Conservation (phyloP, 2,113 vertebrate species). For the Grallaria varia region DNA sequence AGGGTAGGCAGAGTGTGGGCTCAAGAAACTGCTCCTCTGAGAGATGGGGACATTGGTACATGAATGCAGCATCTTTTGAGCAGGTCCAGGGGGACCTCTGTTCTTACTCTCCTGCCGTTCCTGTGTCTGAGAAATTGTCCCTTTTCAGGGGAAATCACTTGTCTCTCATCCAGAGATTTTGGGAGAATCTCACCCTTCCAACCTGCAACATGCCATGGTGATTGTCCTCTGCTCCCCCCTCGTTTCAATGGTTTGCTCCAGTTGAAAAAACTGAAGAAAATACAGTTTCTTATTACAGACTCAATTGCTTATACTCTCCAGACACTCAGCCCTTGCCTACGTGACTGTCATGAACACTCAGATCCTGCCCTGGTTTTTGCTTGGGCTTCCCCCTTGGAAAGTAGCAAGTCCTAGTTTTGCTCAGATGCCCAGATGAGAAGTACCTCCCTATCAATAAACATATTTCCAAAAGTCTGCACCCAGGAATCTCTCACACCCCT, state of each 20-base stretch:
- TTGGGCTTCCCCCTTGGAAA: not conserved
- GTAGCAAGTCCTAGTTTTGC: not conserved
- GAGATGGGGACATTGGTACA: not conserved
- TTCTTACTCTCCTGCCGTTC: not conserved
- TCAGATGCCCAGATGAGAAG: not conserved
- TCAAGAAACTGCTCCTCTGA: not conserved
- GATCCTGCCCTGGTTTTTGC: not conserved
- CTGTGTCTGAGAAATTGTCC: not conserved
- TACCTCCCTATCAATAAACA: not conserved
- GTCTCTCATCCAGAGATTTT: not conserved
- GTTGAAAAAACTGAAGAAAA: not conserved
- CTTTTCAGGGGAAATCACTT: not conserved
- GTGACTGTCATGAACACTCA: not conserved
- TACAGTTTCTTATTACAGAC: not conserved
- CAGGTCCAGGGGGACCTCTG: not conserved
- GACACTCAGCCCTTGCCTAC: not conserved
- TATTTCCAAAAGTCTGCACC: not conserved
- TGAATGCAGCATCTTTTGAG: not conserved
- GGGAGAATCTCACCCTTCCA: not conserved
- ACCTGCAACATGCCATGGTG: fast-evolving
- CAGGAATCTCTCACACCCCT: constrained; percentile 1
- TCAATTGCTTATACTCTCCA: not conserved
- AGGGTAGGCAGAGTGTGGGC: not conserved
- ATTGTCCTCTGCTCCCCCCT: not conserved
- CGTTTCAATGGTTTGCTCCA: not conserved